Conservation (phyloP, 2,113 vertebrate genomes). For the Ceyx margarethae region DNA sequence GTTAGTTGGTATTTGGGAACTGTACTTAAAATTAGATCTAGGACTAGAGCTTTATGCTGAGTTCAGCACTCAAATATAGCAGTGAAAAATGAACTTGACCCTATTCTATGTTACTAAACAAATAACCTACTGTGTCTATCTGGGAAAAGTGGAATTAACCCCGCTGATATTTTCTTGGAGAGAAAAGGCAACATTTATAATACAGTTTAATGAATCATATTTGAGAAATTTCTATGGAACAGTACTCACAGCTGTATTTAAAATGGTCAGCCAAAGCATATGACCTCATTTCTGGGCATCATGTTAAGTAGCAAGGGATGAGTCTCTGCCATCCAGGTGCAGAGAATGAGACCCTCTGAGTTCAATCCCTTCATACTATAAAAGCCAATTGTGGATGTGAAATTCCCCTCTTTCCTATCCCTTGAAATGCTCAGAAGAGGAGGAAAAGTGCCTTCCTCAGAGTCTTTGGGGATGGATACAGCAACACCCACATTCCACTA, state of each 20-base stretch:
- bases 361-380: neutral
- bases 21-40: neutral
- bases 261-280: neutral
- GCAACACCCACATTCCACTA: neutral
- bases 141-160: neutral
- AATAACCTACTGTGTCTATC: neutral
- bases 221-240: neutral
- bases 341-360: neutral
- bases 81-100: neutral
- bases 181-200: neutral
- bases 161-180: neutral
- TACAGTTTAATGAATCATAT: neutral
- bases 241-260: neutral
- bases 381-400: neutral
- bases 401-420: neutral
- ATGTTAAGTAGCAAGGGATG: neutral
- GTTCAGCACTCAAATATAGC: neutral
- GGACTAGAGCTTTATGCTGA: neutral
- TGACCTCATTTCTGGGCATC: neutral
- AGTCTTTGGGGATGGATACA: neutral
- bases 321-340: neutral
- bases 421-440: neutral
- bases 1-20: neutral
- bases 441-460: neutral
- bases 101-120: neutral